Conservation (phyloP, 2,888 invertebrate species). For the Schizaphis graminum region DNA sequence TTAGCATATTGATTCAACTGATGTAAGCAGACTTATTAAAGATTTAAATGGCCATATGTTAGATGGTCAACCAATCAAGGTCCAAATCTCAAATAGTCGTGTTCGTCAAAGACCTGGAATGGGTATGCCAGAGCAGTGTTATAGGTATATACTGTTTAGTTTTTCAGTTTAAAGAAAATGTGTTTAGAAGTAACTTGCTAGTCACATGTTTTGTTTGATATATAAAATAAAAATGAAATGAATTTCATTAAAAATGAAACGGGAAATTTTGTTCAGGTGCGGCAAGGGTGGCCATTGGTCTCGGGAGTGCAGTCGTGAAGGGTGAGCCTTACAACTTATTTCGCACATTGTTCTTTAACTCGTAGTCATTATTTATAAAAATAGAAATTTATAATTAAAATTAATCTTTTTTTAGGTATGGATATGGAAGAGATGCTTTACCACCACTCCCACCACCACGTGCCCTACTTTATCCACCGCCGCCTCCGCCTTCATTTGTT, state of each 20-base stretch:
- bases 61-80: slow-evolving; percentile 91
- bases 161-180: slow-evolving; percentile 59
- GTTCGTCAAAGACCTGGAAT: slow-evolving; percentile 95
- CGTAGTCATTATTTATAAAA: not conserved
- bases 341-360: slow-evolving; percentile 61
- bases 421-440: slow-evolving; percentile 71
- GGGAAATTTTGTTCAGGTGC: slow-evolving; percentile 74
- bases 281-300: slow-evolving; percentile 97
- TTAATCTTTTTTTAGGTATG: slow-evolving; percentile 53
- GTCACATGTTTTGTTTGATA: slow-evolving; percentile 59
- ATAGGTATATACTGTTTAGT: slow-evolving; percentile 72
- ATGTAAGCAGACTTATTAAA: slow-evolving; percentile 91
- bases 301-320: slow-evolving; percentile 91
- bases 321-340: slow-evolving; percentile 67
- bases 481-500: slow-evolving; percentile 88
- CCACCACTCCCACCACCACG: slow-evolving; percentile 83
- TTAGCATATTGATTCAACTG: slow-evolving; percentile 88
- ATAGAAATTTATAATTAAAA: slow-evolving; percentile 40
- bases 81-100: slow-evolving; percentile 93
- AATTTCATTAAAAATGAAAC: slow-evolving; percentile 57
- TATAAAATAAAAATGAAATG: slow-evolving; percentile 53
- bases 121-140: slow-evolving; percentile 97
- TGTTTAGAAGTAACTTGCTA: slow-evolving; percentile 62
- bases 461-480: slow-evolving; percentile 87
- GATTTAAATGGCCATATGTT: slow-evolving; percentile 92